Evolutionary conservation across 1,140 invertebrate species (phyloP), one percentile per base, ranked within the genome.

Genomic region (Sogatella furcifera): DNA sequence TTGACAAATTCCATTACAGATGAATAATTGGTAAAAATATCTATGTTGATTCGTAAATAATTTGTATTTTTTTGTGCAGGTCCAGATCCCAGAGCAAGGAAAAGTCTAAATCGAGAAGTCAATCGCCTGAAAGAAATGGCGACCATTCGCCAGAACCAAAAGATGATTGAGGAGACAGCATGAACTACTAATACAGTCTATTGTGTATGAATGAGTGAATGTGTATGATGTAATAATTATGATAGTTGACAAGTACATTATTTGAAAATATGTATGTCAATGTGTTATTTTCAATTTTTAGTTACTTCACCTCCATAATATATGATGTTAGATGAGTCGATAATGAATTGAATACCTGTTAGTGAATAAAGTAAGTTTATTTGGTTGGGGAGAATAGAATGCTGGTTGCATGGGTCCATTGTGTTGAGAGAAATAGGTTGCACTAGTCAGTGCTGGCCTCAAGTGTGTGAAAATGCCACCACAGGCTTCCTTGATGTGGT

Each of bases 91-190:
- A 69, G 15, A 77, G 77, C 61, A 77, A 79, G 72, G 75, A 77
- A 63, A 77, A 77, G 62, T 78, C 78, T 62, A 80, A 78, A 62
- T 80, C 74, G 46, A 75, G 77, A 61, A 79, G 74, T 31, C 78
- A 77, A 24, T 76, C 73, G 57, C 73, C 73, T 0, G 78, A 79
- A 17, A 79, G 78, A 72, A 80, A 80, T 61, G 79, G 77, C 15
- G 77, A 79, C 58, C 75, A 75, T 65, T 78, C 76, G 11, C 78
- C 76, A n/a, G 74, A 75, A 60, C 71, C 61, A 59, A 74, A 63
- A n/a, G 52, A 53, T 15, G 60, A 60, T 61, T 42, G 59, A 34
- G 54, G 56, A 5, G 10, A 4, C 22, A 49, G 34, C 34, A 38
- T 38, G 34, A 8, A 13, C 34, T 38, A 38, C 34, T 38, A 38